Conservation (phyloP, 2,113 vertebrate genomes). For the Reinhardtius hippoglossoides region DNA sequence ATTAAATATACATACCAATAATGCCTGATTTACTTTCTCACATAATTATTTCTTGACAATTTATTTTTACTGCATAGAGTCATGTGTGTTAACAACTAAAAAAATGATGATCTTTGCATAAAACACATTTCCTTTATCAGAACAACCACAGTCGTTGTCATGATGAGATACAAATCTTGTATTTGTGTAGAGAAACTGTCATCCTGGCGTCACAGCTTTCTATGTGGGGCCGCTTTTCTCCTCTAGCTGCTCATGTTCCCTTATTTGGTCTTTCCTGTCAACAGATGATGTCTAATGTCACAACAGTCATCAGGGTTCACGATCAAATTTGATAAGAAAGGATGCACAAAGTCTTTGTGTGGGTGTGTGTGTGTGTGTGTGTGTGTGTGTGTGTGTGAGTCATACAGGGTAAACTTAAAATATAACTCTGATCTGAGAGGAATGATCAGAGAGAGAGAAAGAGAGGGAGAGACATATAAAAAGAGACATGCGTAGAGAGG, state of each 20-base stretch:
- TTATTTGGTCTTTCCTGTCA: conserved; percentile 82
- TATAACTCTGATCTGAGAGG: conserved; percentile 25
- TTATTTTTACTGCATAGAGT: no score
- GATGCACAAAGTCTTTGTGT: conserved; percentile 3
- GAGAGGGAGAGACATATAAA: neutral
- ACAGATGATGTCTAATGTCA: conserved; percentile 65
- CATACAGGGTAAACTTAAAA: conserved; percentile 31
- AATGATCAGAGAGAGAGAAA: conserved; percentile 10
- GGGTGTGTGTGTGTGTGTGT: conserved; percentile 1
- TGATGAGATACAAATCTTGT: conserved; percentile 2
- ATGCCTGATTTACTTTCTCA: neutral
- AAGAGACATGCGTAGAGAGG: neutral
- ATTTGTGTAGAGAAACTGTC: conserved; percentile 24
- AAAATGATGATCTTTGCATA: conserved; percentile 12
- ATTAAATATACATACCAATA: neutral
- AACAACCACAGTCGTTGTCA: neutral
- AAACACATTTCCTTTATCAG: conserved; percentile 28
- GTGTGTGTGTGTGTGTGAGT: neutral
- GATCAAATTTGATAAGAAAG: conserved; percentile 50
- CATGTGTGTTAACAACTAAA: neutral
- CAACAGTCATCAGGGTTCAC: conserved; percentile 49
- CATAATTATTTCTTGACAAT: no score
- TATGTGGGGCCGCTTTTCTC: conserved; percentile 56
- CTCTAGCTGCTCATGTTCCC: conserved; percentile 53
- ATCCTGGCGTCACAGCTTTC: conserved; percentile 34